Evolutionary conservation across 2,113 vertebrate genomes (phyloP).

Genomic region (Cichladusa arquata): DNA sequence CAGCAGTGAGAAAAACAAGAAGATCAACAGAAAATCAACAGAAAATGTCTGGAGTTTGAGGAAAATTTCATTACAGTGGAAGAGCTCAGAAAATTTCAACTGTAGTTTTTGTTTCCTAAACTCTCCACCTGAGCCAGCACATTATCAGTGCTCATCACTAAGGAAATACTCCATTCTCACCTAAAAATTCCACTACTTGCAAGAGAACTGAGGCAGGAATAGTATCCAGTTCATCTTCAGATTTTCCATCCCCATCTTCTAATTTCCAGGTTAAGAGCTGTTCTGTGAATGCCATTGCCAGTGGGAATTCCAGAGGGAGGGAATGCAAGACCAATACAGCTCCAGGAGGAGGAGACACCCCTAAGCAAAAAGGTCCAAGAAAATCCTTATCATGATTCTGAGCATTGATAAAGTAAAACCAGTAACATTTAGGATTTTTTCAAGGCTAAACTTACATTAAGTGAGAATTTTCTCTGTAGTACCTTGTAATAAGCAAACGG

Average conservation of each 20-base stretch:
- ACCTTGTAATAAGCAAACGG: not conserved
- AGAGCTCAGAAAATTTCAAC: not conserved
- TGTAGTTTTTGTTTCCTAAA: not conserved
- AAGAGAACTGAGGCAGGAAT: slow-evolving; percentile 89
- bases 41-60: not conserved
- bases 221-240: slow-evolving; percentile 89
- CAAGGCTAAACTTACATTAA: not conserved
- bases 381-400: not conserved
- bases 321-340: slow-evolving; percentile 91
- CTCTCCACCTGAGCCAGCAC: not conserved
- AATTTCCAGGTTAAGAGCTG: slow-evolving; percentile 92
- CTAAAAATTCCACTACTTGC: slow-evolving; percentile 92
- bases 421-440: not conserved
- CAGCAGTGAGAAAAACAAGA: not conserved
- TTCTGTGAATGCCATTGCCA: slow-evolving; percentile 94
- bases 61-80: not conserved
- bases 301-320: slow-evolving; percentile 92
- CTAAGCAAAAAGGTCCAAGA: slow-evolving; percentile 61
- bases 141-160: not conserved
- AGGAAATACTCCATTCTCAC: slow-evolving; percentile 68
- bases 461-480: not conserved
- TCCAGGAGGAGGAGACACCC: slow-evolving; percentile 93
- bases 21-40: not conserved
- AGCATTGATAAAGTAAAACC: not conserved
- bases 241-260: slow-evolving; percentile 80